Base-by-base conservation (phyloP, 2,888 invertebrate species). In the Erynnis tages region DNA sequence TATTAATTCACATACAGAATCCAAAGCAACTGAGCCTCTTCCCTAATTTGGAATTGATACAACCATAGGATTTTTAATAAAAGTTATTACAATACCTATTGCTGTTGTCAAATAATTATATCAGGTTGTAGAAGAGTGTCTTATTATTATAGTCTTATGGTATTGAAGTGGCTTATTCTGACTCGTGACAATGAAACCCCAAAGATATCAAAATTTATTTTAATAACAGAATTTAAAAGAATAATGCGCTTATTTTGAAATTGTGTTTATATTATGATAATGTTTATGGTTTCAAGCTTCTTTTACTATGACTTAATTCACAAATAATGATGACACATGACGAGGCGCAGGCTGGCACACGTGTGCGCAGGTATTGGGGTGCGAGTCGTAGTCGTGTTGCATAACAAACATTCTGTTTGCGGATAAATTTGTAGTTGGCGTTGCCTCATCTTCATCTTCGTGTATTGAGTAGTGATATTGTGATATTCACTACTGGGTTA, bases 401-500 rank as follows among this genome's bases (percentile, higher is more conserved):
- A 60, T 66, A 66, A 68, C 57, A 49, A 66, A 68, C 57, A 49
- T 55, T 59, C 37, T 55, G 56, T 60, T 61, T 60, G 54, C 62
- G 61, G 60, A 66, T 71, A 69, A 63, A 65, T 72, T 62, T 66
- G 60, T 63, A 66, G 65, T 69, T 60, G 55, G 53, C 66, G 70
- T 78, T 79, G 70, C 73, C 67, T 74, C 77, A 79, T 74, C 69
- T 71, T 71, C 66, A 69, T 78, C 65, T 73, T 63, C 62, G 58
- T 73, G 59, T 70, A 67, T 71, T 73, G 72, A 69, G 76, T 84
- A 80, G 79, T 71, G 73, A 79, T 79, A 82, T 79, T 85, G 85
- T 84, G 83, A 84, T 86, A 85, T 79, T 79, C 73, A 78, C 72
- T 78, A 73, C 73, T 82, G 82, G 77, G 73, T 67, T 62, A 62